phyloP scores from a whole-genome alignment of 2,113 vertebrate genomes.

The Syngnathus floridae region DNA sequence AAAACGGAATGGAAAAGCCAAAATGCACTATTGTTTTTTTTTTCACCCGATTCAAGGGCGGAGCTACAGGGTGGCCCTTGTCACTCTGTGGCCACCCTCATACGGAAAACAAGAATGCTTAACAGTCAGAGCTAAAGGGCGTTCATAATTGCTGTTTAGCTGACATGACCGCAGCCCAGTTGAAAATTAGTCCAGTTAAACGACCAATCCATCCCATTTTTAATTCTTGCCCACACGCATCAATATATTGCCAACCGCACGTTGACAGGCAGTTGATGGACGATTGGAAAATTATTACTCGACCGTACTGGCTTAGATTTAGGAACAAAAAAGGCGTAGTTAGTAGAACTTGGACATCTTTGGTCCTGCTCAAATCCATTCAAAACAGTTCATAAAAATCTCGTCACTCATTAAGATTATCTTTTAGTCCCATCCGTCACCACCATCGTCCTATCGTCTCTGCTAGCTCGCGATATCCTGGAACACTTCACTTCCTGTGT shows the following conservation, averaged over 20 bases:
- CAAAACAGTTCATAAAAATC: neutral
- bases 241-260: neutral
- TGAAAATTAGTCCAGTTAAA: neutral
- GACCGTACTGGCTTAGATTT: neutral
- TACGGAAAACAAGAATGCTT: neutral
- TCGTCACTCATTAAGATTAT: neutral
- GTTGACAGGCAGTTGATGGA: constrained; percentile 1
- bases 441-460: neutral
- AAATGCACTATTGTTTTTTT: no score
- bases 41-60: neutral
- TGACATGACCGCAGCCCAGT: neutral
- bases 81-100: neutral
- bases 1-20: neutral
- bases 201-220: neutral
- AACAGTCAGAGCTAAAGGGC: neutral
- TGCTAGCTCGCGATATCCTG: neutral
- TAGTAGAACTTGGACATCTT: neutral
- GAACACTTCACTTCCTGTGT: neutral
- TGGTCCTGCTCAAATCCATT: neutral
- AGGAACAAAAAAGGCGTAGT: neutral
- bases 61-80: no score
- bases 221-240: neutral
- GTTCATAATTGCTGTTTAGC: neutral
- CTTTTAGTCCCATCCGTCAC: neutral
- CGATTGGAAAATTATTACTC: neutral